Evolutionary conservation across 2,797 vertebrate genomes (phyloP).

Genomic region (Xiphophorus birchmanni): DNA sequence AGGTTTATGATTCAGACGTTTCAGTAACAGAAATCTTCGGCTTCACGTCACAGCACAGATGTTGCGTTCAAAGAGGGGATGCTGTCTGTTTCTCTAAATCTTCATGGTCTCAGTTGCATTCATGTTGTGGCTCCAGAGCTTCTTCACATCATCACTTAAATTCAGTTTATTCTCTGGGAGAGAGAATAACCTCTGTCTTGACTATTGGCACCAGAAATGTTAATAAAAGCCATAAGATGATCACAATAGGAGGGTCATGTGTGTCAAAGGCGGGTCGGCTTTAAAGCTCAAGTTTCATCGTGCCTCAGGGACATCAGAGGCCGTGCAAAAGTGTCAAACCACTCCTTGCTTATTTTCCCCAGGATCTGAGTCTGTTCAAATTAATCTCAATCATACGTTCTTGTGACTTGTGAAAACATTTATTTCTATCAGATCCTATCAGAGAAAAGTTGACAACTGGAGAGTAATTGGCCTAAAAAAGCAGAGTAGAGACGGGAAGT

Average conservation of each 20-base stretch:
- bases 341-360: not conserved
- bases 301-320: not conserved
- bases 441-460: not conserved
- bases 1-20: conserved; percentile 61
- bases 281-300: conserved; percentile 38
- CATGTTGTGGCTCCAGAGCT: conserved; percentile 45
- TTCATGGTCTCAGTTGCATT: conserved; percentile 55
- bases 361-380: not conserved
- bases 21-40: conserved; percentile 30
- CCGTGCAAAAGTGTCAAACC: not conserved
- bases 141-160: conserved; percentile 40
- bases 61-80: conserved; percentile 25
- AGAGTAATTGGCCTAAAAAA: not conserved
- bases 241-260: conserved; percentile 40
- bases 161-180: conserved; percentile 27
- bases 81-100: conserved; percentile 58
- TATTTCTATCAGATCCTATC: not conserved
- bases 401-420: not conserved
- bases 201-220: conserved; percentile 22
- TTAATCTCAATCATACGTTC: not conserved
- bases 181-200: conserved; percentile 5
- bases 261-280: conserved; percentile 45
- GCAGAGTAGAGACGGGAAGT: not conserved
- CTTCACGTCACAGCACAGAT: conserved; percentile 65
- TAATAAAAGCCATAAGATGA: conserved; percentile 11